Evolutionary conservation across 2,113 vertebrate genomes (phyloP).

Genomic region (Oncorhynchus tshawytscha): DNA sequence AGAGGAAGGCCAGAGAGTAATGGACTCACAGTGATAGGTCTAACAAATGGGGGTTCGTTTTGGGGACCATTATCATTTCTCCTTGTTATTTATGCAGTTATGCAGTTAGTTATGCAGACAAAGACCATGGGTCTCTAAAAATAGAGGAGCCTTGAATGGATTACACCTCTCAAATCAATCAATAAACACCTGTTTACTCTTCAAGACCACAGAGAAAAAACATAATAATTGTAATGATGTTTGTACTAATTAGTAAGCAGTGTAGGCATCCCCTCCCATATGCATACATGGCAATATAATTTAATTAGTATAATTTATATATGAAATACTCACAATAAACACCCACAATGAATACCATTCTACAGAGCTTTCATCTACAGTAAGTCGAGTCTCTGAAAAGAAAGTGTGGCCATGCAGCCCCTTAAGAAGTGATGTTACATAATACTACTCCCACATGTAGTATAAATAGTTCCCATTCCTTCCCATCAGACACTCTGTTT

Average conservation of each 20-base stretch:
- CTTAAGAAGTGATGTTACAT: slow-evolving; percentile 48
- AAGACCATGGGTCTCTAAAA: not conserved
- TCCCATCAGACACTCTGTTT: slow-evolving; percentile 58
- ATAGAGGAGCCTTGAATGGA: not conserved
- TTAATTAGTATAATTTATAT: not conserved
- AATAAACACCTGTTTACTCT: not conserved
- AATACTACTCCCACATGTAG: slow-evolving; percentile 63
- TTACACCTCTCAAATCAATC: not conserved
- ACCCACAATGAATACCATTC: not conserved
- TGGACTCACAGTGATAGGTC: not conserved
- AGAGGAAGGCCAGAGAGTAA: not conserved
- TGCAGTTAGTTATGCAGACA: not conserved
- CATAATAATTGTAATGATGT: not conserved
- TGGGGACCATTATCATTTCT: not conserved
- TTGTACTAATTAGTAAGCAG: not conserved
- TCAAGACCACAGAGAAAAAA: not conserved
- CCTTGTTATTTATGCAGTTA: not conserved
- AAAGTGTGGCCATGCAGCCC: slow-evolving; percentile 47
- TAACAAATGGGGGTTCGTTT: not conserved
- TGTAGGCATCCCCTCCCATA: not conserved
- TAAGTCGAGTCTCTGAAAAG: not conserved
- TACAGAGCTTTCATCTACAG: too few species aligned
- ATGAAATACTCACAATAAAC: slow-evolving; percentile 2
- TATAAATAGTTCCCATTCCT: slow-evolving; percentile 64
- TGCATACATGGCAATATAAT: not conserved